Base-by-base conservation (phyloP, 64 coral and sea anemone genomes). In the Dendronephthya gigantea region DNA sequence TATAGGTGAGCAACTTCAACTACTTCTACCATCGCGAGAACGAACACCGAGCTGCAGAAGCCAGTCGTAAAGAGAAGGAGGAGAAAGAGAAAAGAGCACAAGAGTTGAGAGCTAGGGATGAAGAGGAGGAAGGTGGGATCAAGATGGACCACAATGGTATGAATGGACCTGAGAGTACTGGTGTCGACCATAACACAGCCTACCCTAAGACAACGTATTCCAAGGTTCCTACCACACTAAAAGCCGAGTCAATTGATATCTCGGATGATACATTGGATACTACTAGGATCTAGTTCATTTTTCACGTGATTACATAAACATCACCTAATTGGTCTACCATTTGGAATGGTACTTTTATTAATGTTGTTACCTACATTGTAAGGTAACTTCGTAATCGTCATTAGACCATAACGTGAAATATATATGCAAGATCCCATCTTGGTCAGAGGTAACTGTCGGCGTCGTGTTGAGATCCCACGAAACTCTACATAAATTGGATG, bases 21-120 rank as follows among this genome's bases (percentile, higher is more conserved):
- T 98, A 98, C 45, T 98, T 98, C 37, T 98, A 98, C 66, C 95
- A 98, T 33, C 95, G 95, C 5, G 95, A 98, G 52, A 98, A 98
- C 17, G 95, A 98, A 49, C 95, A 98, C 23, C 83, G 95, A 10
- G 95, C 95, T 1, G 95, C 95, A 1, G 95, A 98, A 17, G 87
- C 88, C 0, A 98, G 92, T 69, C 93, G 93, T 55, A 98, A 93
- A 40, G 95, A 98, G 86, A 98, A 98, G 66, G 95, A 98, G 17
- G 90, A 98, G 40, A 90, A 86, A 27, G 89, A 87, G 30, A 79
- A 19, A 68, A 87, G 23, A 66, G 89, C 39, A 82, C 90, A 35
- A 35, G 85, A 90, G 51, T 79, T 38, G 83, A 87, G 10, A 32
- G 76, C 28, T 43, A 85, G 85, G 62, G 55, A 22, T 69, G 48